These are phyloP conservation scores for Scolopax rusticola DNA, from an alignment of 2,797 vertebrate species.

Conservation along the genomic window DNA sequence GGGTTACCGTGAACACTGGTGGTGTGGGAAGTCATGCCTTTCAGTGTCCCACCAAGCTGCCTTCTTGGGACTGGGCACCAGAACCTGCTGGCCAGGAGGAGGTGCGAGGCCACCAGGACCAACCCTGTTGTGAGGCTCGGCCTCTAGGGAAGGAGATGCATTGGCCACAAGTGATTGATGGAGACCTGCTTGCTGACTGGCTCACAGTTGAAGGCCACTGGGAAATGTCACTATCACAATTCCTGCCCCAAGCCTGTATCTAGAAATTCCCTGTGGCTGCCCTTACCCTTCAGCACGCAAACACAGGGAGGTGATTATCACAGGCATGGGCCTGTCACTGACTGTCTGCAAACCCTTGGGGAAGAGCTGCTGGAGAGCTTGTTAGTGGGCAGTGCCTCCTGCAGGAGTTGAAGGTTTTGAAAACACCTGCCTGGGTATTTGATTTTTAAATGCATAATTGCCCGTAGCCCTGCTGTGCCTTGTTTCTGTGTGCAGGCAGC, in stretches of 20 bases:
- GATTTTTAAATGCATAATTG: background rate
- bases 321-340: background rate
- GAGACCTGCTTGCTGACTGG: background rate
- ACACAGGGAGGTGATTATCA: background rate
- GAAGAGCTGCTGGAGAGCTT: background rate
- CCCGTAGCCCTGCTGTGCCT: background rate
- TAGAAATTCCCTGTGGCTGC: background rate
- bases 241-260: background rate
- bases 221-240: background rate
- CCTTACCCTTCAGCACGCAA: background rate
- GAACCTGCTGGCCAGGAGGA: background rate
- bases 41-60: background rate
- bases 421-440: background rate
- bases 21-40: accelerated
- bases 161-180: background rate
- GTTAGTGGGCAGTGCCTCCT: constrained; percentile 5
- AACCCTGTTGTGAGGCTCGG: no score
- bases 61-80: background rate
- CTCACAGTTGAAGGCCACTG: background rate
- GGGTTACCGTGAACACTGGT: background rate
- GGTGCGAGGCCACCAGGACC: accelerated
- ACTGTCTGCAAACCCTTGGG: background rate
- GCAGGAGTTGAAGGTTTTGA: background rate
- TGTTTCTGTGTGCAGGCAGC: background rate
- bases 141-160: background rate